phyloP scores from a whole-genome alignment of 2,888 invertebrate species.

The Leptopilina drosophilae region DNA sequence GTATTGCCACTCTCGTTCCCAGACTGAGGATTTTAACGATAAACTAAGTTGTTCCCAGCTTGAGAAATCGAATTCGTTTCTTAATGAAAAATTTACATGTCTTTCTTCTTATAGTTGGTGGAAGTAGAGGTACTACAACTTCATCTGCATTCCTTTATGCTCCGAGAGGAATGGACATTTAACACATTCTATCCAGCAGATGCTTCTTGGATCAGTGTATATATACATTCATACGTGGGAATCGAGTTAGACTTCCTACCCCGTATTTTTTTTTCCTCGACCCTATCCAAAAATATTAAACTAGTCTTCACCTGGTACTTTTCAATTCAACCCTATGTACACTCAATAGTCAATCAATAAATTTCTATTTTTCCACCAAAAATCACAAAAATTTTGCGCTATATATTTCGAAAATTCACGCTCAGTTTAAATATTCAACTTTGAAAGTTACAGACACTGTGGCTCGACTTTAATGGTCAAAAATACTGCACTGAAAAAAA shows the following conservation, averaged over 20 bases:
- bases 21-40: slow-evolving; percentile 27
- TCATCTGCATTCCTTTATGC: slow-evolving; percentile 24
- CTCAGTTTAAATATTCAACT: too few relatives aligned
- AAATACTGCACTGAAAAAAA: too few relatives aligned
- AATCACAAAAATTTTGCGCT: background rate
- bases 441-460: too few relatives aligned
- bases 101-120: slow-evolving; percentile 18
- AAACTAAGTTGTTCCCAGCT: slow-evolving; percentile 25
- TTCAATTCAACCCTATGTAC: background rate
- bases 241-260: slow-evolving; percentile 30
- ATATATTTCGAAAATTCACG: too few relatives aligned
- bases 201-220: slow-evolving; percentile 19
- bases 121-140: slow-evolving; percentile 12
- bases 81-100: slow-evolving; percentile 39
- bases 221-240: slow-evolving; percentile 11
- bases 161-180: slow-evolving; percentile 1
- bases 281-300: slow-evolving; percentile 21
- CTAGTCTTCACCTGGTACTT: slow-evolving; percentile 15
- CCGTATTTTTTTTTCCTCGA: slow-evolving; percentile 9
- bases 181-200: slow-evolving; percentile 35
- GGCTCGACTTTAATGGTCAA: too few relatives aligned
- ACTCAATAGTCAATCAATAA: background rate
- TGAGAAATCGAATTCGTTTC: slow-evolving; percentile 29
- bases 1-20: slow-evolving; percentile 27
- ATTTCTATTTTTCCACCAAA: background rate